Evolutionary conservation across 2,113 vertebrate species (phyloP).

Genomic region (Pluvianellus socialis): DNA sequence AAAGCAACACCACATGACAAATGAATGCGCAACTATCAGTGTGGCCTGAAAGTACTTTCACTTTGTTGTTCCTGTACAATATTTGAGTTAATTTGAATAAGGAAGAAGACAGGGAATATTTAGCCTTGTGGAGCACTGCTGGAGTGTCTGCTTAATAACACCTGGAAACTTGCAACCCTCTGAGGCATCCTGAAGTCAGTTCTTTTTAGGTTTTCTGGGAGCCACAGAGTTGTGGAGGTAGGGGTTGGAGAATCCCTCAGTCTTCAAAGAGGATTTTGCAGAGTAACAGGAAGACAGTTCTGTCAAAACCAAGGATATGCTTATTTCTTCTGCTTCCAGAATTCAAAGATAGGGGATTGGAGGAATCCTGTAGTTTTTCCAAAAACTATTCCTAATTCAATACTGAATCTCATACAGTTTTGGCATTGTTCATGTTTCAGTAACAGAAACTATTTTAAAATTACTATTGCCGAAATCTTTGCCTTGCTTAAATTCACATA

Average conservation of each 20-base stretch:
- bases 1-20: background rate
- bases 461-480: background rate
- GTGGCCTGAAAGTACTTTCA: background rate
- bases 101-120: background rate
- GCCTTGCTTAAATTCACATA: background rate
- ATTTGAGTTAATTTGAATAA: background rate
- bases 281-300: background rate
- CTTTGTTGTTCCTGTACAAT: background rate
- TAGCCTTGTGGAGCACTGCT: background rate
- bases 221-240: background rate
- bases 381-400: background rate
- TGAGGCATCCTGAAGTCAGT: background rate
- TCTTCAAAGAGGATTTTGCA: background rate
- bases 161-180: background rate
- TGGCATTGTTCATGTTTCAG: background rate
- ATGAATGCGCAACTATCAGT: background rate
- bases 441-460: background rate
- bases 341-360: background rate
- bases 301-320: background rate
- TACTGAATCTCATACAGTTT: background rate
- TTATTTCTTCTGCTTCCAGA: background rate
- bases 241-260: background rate
- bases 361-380: background rate
- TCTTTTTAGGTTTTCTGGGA: background rate
- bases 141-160: background rate